Evolutionary conservation across 2,888 invertebrate species (phyloP).

Genomic region (Eupelmus urozonus): DNA sequence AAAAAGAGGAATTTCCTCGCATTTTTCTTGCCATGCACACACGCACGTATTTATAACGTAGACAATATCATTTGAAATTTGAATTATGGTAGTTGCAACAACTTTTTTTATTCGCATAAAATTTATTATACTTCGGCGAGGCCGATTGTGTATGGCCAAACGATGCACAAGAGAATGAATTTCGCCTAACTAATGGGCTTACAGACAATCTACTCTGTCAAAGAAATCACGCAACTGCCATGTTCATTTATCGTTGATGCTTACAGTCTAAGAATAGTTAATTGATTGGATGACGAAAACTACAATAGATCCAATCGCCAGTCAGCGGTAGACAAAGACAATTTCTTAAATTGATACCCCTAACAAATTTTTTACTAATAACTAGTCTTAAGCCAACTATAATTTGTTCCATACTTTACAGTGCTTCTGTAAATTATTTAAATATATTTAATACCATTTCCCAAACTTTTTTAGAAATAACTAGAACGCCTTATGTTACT

Average conservation of each 20-base stretch:
- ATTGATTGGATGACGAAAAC: slow-evolving; percentile 42
- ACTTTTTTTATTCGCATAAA: too few species aligned
- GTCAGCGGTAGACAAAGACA: slow-evolving; percentile 25
- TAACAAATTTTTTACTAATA: too few species aligned
- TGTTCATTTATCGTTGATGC: slow-evolving; percentile 27
- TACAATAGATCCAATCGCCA: slow-evolving; percentile 34
- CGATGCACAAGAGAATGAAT: slow-evolving; percentile 18
- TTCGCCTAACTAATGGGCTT: slow-evolving; percentile 22
- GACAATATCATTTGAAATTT: slow-evolving; percentile 29
- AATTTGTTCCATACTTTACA: too few species aligned
- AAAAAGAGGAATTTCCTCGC: slow-evolving; percentile 5
- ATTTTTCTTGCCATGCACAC: slow-evolving; percentile 2
- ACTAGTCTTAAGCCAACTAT: too few species aligned
- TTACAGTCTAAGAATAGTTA: slow-evolving; percentile 42
- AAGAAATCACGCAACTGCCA: slow-evolving; percentile 33
- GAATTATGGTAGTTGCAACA: slow-evolving; percentile 10
- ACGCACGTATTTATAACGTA: slow-evolving; percentile 26
- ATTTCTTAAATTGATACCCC: slow-evolving; percentile 1
- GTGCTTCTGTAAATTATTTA: too few species aligned
- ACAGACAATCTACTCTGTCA: slow-evolving; percentile 8
- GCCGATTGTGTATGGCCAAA: background rate
- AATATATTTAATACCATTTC: too few species aligned
- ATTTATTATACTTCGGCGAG: slow-evolving; percentile 5
- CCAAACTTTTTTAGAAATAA: too few species aligned
- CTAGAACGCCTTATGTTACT: too few species aligned